Evolutionary conservation across 1,140 invertebrate species (phyloP).

Genomic region (Lepidostoma basale): DNA sequence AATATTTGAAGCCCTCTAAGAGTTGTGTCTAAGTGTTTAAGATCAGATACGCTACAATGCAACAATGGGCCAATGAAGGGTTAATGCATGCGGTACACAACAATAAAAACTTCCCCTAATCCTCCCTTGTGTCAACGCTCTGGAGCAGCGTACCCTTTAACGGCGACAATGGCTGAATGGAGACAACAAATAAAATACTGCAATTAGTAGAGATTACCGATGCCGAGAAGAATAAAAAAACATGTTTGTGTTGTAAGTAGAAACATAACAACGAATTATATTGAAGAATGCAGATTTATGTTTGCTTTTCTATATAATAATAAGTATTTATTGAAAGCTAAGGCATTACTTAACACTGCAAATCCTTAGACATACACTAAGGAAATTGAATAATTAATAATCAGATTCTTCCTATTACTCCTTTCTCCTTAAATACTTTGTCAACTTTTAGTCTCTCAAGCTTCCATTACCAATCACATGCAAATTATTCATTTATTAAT

Average conservation of each 20-base stretch:
- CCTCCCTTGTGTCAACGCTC: neutral
- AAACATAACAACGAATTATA: too few species aligned
- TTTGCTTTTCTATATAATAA: too few species aligned
- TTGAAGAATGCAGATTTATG: too few species aligned
- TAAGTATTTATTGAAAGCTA: too few species aligned
- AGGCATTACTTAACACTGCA: too few species aligned
- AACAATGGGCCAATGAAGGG: neutral
- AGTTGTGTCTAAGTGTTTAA: slow-evolving; percentile 18
- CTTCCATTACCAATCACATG: too few species aligned
- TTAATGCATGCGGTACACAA: slow-evolving; percentile 17
- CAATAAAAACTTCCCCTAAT: slow-evolving; percentile 4
- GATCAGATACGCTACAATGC: slow-evolving; percentile 26
- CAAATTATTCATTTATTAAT: too few species aligned
- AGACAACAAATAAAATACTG: slow-evolving; percentile 3
- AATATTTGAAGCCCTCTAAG: slow-evolving; percentile 5
- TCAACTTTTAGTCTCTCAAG: too few species aligned
- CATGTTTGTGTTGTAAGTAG: slow-evolving; percentile 17
- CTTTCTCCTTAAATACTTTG: too few species aligned
- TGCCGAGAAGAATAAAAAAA: slow-evolving; percentile 1
- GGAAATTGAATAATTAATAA: too few species aligned
- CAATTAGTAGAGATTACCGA: slow-evolving; percentile 10
- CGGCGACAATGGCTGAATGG: neutral
- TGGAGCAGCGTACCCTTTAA: neutral
- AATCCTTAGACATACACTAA: too few species aligned
- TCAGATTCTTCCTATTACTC: too few species aligned